Evolutionary conservation across 2,888 invertebrate species (phyloP).

Genomic region (Uropetala carovei): DNA sequence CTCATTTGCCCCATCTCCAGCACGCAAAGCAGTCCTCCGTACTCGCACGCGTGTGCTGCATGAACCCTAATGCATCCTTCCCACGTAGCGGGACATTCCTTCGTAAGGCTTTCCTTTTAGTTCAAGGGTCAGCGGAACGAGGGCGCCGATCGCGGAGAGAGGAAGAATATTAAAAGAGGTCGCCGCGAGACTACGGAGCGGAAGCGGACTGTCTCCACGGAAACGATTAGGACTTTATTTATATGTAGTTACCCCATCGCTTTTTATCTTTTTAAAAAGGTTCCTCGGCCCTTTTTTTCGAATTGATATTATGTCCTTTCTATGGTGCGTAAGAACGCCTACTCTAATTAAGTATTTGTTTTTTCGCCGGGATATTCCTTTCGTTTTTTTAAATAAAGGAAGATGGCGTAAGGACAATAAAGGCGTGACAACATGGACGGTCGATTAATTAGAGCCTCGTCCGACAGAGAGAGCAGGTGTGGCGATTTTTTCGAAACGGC

Average conservation of each 20-base stretch:
- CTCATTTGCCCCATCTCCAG: background rate
- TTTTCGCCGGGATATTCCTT: no score
- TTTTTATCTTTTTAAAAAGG: background rate
- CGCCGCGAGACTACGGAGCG: background rate
- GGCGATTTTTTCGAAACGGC: background rate
- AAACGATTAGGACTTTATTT: slow-evolving; percentile 13
- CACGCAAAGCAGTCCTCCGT: slow-evolving; percentile 19
- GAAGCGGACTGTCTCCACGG: background rate
- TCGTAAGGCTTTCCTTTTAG: background rate
- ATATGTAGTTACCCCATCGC: background rate
- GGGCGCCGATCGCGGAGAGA: background rate
- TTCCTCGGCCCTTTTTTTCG: background rate
- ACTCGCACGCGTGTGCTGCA: background rate
- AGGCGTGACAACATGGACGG: background rate
- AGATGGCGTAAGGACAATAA: background rate
- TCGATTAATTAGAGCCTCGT: background rate
- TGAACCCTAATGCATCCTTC: background rate
- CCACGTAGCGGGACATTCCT: background rate
- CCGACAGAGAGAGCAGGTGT: background rate
- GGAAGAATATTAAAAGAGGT: background rate
- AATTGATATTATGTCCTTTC: background rate
- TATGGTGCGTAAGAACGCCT: no score
- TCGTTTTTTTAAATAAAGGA: no score
- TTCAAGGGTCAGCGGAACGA: slow-evolving; percentile 8
- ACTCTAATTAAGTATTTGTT: no score